These are phyloP conservation scores for Heliconius hortense DNA, from an alignment of 2,888 invertebrate species.

Conservation along the genomic window DNA sequence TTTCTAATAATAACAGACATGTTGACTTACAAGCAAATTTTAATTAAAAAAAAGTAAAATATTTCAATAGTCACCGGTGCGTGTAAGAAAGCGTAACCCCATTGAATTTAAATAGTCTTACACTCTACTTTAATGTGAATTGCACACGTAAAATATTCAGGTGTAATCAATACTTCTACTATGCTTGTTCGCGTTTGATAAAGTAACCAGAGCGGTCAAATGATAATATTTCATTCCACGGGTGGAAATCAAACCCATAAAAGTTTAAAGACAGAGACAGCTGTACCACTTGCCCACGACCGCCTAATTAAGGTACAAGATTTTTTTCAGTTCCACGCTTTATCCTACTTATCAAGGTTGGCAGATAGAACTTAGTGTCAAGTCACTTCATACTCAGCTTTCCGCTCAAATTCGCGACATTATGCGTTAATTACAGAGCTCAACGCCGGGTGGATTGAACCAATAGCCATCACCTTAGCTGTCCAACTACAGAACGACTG, in stretches of 20 bases:
- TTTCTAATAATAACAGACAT: neutral
- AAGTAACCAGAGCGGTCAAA: no score
- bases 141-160: neutral
- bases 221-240: no score
- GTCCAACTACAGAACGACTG: neutral
- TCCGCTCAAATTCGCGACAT: neutral
- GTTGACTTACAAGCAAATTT: neutral
- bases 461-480: neutral
- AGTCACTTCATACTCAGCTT: neutral
- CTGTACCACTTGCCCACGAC: no score
- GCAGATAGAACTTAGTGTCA: neutral
- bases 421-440: neutral
- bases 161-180: neutral
- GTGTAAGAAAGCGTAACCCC: slow-evolving; percentile 1
- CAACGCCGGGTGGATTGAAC: neutral
- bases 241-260: neutral
- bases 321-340: neutral
- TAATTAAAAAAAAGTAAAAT: neutral
- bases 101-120: neutral
- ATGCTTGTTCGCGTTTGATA: neutral
- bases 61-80: neutral
- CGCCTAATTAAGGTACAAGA: no score
- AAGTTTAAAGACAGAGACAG: neutral
- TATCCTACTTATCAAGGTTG: neutral
- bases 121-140: neutral